Evolutionary conservation across 2,113 vertebrate genomes (phyloP).

Genomic region (western clawed frog (Xenopus tropicalis)): UCB_Xtro_10.0 CM004447.2:111872001-111872500

Average conservation of each 20-base stretch:
- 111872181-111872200: conserved; percentile 49
- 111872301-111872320: conserved; percentile 39
- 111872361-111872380: too few species aligned
- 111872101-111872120: neutral
- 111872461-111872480: too few species aligned
- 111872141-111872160: conserved; percentile 47
- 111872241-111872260: conserved; percentile 51
- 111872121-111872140: neutral
- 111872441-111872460: too few species aligned
- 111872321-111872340: conserved; percentile 40
- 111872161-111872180: conserved; percentile 51
- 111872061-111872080: conserved; percentile 2
- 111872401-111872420: too few species aligned
- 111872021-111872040: too few species aligned
- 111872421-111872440: too few species aligned
- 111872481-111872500: too few species aligned
- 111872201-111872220: neutral
- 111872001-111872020: too few species aligned
- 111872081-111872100: neutral
- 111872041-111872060: neutral
- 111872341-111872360: too few species aligned
- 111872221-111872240: conserved; percentile 50
- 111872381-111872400: too few species aligned
- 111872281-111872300: conserved; percentile 40
- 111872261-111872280: conserved; percentile 55